Base-by-base conservation (phyloP, 1,140 invertebrate species). In the Apis mellifera region DNA sequence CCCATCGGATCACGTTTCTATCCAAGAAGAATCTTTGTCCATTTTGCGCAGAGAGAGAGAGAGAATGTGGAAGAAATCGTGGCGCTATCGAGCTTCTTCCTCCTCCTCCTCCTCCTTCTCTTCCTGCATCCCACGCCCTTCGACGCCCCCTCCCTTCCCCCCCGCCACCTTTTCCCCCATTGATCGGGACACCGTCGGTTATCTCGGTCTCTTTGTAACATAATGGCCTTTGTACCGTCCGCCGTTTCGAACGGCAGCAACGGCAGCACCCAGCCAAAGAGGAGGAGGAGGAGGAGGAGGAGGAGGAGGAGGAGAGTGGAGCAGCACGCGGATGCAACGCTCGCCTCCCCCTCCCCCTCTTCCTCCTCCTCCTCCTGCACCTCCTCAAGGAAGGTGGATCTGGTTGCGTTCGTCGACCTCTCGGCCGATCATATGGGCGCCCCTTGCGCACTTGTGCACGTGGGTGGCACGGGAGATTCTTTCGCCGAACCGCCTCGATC, bases 191-290 rank as follows among this genome's bases (percentile, higher is more conserved):
- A 75, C 83, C 79, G 84, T 90, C 85, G 90, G 86, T 86, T 91
- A 92, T 92, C 90, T 91, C 89, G 90, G 90, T 91, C 88, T 91
- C 91, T 92, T 89, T 90, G 89, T 92, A 42, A 92, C 84, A 92
- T 92, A 92, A 92, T 91, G 85, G 89, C 86, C 91, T 89, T 91
- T 92, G 91, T 92, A 90, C 78, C 88, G 84, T 90, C 86, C 91
- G 88, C 85, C 78, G 32, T 42, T 42, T 66, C 84, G 78, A 70
- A 84, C 55, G 15, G 68, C 65, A 15, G 82, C 65, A 26, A 23
- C 71, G 17, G 71, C 77, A 15, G 60, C 57, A 60, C 23, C 64
- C 64, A 48, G 60, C 78, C 15, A 32, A 70, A 62, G 84, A 70
- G 62, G 84, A 84, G 59, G 70, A 75, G 52, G 62, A 84, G 62